Percentiles rank a stretch among this genome's conserved stretches.
These are phyloP conservation scores for Anarhynchus alexandrinus DNA, from an alignment of 2,113 vertebrate species.

Conservation along the genomic window DNA sequence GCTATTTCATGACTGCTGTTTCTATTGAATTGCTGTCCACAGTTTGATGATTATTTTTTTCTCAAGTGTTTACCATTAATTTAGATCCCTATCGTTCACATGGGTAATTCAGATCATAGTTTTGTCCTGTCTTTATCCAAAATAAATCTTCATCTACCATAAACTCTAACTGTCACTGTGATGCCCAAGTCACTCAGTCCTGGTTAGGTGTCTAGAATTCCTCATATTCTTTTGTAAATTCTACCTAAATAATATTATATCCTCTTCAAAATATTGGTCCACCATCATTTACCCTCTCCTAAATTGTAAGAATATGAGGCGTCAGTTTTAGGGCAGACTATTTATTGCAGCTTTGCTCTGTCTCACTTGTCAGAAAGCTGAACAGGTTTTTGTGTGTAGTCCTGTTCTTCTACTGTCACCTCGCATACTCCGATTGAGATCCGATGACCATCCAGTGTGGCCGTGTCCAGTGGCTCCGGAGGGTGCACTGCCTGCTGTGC, in stretches of 20 bases:
- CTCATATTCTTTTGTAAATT: background rate
- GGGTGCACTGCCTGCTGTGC: accelerated
- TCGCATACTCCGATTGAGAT: background rate
- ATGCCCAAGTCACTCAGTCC: background rate
- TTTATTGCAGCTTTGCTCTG: background rate
- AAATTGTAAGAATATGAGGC: background rate
- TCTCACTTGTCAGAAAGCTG: background rate
- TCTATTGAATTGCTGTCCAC: background rate
- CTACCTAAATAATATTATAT: background rate
- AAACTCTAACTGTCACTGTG: background rate
- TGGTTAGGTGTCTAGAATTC: background rate
- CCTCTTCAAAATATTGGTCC: background rate
- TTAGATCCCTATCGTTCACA: background rate
- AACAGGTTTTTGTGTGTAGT: background rate
- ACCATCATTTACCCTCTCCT: background rate
- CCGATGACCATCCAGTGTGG: background rate
- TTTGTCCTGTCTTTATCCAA: background rate
- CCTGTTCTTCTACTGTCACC: background rate
- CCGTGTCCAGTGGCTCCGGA: accelerated
- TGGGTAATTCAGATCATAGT: background rate
- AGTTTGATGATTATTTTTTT: background rate
- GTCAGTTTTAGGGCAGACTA: background rate
- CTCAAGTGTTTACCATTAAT: background rate
- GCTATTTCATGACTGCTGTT: background rate
- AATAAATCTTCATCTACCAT: background rate